These are phyloP conservation scores for Lamproptera curius DNA, from an alignment of 2,888 invertebrate genomes.

Conservation along the genomic window DNA sequence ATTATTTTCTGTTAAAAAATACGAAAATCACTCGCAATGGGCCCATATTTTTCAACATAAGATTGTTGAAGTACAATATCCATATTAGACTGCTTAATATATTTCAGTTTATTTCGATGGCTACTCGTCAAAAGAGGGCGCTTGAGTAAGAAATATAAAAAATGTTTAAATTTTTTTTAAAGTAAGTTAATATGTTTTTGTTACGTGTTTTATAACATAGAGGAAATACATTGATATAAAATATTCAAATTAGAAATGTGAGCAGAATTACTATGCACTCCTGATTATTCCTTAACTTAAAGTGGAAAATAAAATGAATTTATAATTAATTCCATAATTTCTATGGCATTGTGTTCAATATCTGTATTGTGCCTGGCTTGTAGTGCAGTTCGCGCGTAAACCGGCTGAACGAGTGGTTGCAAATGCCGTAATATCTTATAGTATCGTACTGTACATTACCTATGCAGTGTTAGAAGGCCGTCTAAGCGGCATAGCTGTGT, in stretches of 20 bases:
- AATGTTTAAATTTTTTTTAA: too few relatives aligned
- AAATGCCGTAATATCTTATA: slow-evolving; percentile 39
- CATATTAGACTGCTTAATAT: too few relatives aligned
- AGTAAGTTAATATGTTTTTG: too few relatives aligned
- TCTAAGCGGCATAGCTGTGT: slow-evolving; percentile 56
- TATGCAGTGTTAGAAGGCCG: slow-evolving; percentile 70
- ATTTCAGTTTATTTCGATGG: too few relatives aligned
- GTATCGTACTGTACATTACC: slow-evolving; percentile 48
- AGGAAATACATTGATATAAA: too few relatives aligned
- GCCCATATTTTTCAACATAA: too few relatives aligned
- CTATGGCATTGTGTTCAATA: slow-evolving; percentile 67
- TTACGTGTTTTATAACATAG: too few relatives aligned
- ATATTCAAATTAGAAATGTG: not conserved
- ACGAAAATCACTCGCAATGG: too few relatives aligned
- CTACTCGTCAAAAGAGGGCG: slow-evolving; percentile 11
- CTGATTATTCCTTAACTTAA: too few relatives aligned
- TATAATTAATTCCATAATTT: slow-evolving; percentile 64
- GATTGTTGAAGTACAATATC: too few relatives aligned
- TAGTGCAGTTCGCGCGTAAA: slow-evolving; percentile 39
- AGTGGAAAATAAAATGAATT: slow-evolving; percentile 45
- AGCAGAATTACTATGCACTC: too few relatives aligned
- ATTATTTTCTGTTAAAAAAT: too few relatives aligned
- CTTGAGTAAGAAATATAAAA: not conserved
- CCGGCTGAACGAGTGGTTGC: slow-evolving; percentile 57
- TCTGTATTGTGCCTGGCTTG: slow-evolving; percentile 46